A percentile compares a stretch with the other conserved stretches of the same genome.
Conservation (phyloP, 30 jellyfish, hydroid and myxozoan genomes). For the Catostylus mosaicus region DNA sequence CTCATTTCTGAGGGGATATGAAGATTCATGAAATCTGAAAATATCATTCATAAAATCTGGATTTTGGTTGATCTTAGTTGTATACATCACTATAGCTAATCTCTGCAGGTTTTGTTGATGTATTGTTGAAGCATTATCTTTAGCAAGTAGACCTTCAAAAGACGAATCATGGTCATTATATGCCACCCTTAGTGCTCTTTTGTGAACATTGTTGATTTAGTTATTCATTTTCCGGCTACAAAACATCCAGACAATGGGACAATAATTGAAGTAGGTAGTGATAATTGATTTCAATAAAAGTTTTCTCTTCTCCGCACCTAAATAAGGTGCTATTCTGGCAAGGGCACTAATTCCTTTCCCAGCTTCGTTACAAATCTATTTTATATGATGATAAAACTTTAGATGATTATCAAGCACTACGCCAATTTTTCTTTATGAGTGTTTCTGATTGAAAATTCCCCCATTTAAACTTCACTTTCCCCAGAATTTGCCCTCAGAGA, state of each 20-base stretch:
- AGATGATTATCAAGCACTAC: not conserved
- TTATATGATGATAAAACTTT: not conserved
- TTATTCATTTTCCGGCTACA: slow-evolving; percentile 24
- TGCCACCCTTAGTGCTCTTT: not conserved
- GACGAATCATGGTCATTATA: slow-evolving; percentile 9
- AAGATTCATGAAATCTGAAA: slow-evolving; percentile 8
- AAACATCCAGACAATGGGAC: slow-evolving; percentile 32
- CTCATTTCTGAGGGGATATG: not conserved
- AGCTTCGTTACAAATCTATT: slow-evolving; percentile 24
- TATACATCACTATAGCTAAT: not conserved
- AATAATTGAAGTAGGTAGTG: slow-evolving; percentile 16
- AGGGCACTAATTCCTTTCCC: slow-evolving; percentile 38
- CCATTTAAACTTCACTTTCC: not conserved
- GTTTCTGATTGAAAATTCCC: not conserved
- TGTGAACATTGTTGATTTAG: not conserved
- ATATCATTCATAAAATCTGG: slow-evolving; percentile 2
- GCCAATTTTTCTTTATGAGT: not conserved
- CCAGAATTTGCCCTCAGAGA: too few species aligned
- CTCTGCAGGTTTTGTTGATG: too few species aligned
- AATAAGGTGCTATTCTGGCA: slow-evolving; percentile 42
- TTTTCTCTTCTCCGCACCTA: slow-evolving; percentile 5
- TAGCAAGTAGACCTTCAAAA: not conserved
- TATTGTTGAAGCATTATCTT: not conserved
- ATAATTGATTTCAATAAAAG: slow-evolving; percentile 13
- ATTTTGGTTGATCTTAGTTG: not conserved